Evolutionary conservation across 2,113 vertebrate species (phyloP).

Genomic region (Marcusenius ussheri): DNA sequence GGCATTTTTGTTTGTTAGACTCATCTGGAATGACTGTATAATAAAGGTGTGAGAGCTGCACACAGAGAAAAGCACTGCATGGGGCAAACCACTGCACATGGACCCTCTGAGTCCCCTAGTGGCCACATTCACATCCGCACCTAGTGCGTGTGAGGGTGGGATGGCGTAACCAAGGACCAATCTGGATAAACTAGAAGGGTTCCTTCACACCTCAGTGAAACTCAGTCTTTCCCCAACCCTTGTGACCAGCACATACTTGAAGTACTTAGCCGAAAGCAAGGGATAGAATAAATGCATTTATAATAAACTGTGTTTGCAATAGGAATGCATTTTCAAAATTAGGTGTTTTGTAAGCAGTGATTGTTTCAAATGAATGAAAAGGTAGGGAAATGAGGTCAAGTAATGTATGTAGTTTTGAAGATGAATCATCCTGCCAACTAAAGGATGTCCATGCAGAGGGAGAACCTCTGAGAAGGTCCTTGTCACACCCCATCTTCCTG

Average conservation of each 20-base stretch:
- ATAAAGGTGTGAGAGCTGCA: background rate
- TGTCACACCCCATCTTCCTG: background rate
- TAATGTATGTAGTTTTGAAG: background rate
- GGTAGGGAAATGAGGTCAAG: background rate
- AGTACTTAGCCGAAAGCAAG: background rate
- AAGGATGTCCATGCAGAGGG: background rate
- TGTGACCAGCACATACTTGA: background rate
- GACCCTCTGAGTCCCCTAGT: background rate
- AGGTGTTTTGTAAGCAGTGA: background rate
- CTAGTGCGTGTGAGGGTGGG: background rate
- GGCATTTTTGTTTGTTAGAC: background rate
- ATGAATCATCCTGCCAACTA: background rate
- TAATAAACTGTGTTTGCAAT: constrained; percentile 7
- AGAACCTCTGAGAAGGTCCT: background rate
- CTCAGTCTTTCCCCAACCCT: constrained; percentile 12
- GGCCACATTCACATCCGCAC: background rate
- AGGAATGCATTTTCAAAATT: background rate
- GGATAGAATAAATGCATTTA: background rate
- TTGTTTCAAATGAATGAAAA: background rate
- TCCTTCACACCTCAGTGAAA: constrained; percentile 7
- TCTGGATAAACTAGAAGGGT: constrained; percentile 13
- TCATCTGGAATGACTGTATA: background rate
- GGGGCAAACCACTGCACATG: background rate
- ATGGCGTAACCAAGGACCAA: constrained; percentile 1
- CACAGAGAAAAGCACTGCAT: background rate